A percentile compares a stretch with the other conserved stretches of the same genome.
Evolutionary conservation across 2,113 vertebrate species (phyloP).

Genomic region (Hystrix cristata): DNA sequence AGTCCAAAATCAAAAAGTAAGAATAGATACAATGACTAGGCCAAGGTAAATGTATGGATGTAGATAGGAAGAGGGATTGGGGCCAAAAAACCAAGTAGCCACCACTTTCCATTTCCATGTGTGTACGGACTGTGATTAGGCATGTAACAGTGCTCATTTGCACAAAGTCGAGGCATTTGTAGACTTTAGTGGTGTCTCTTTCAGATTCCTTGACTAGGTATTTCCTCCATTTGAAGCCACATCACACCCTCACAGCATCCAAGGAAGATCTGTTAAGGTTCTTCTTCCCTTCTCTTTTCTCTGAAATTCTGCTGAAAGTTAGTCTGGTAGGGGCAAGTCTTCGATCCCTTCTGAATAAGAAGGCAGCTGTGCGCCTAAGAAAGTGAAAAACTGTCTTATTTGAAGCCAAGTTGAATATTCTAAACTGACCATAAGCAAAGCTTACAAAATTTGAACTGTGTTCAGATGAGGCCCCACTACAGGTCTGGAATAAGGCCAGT

Average conservation of each 20-base stretch:
- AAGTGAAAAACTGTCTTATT: background rate
- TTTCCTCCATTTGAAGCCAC: background rate
- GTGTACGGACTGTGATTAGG: background rate
- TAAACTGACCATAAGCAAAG: constrained; percentile 19
- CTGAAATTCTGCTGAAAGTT: constrained; percentile 30
- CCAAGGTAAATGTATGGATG: background rate
- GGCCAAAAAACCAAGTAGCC: background rate
- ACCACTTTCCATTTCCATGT: background rate
- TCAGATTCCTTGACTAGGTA: background rate
- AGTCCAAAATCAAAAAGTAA: constrained; percentile 22
- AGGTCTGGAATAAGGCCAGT: background rate
- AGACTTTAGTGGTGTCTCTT: background rate
- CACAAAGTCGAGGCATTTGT: background rate
- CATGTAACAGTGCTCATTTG: background rate
- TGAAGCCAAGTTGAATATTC: background rate
- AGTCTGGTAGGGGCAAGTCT: background rate
- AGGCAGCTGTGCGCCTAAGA: background rate
- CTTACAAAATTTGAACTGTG: background rate
- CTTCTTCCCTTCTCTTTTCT: constrained; percentile 41
- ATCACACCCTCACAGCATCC: background rate
- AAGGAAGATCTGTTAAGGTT: background rate
- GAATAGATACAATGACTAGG: background rate
- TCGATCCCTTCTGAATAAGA: background rate
- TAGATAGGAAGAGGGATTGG: background rate
- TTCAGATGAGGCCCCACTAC: background rate